Conservation (phyloP, 2,888 invertebrate genomes). For the Spialia ferax region DNA sequence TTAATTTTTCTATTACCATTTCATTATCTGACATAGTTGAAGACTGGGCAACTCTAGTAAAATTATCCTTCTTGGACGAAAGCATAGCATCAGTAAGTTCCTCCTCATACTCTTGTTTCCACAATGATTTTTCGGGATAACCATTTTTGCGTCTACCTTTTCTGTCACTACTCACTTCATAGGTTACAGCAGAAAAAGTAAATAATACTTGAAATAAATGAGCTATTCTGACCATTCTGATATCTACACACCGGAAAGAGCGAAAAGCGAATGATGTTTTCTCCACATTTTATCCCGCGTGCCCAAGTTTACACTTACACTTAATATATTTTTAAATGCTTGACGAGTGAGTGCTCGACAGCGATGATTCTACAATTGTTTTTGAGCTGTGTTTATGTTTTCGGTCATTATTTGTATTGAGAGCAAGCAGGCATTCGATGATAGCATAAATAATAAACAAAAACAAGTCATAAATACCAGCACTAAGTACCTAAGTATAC, state of each 20-base stretch:
- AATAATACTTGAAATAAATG: constrained; percentile 1
- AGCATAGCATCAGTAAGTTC: constrained; percentile 75
- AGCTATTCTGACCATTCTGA: constrained; percentile 27
- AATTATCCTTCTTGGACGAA: constrained; percentile 58
- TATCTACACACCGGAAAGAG: constrained; percentile 20
- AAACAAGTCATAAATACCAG: background rate
- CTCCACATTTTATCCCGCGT: constrained; percentile 52
- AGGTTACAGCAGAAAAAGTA: constrained; percentile 13
- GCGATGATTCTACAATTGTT: constrained; percentile 57
- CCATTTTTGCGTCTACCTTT: constrained; percentile 59
- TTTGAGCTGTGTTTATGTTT: constrained; percentile 54
- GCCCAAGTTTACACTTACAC: constrained; percentile 66
- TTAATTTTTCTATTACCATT: constrained; percentile 70
- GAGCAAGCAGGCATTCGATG: background rate
- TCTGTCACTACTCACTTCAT: constrained; percentile 17
- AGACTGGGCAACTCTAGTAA: constrained; percentile 61
- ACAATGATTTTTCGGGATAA: constrained; percentile 63
- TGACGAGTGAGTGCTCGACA: constrained; percentile 49
- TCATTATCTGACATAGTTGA: constrained; percentile 62
- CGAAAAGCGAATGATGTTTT: constrained; percentile 21
- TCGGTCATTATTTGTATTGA: background rate
- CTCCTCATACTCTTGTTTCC: constrained; percentile 78
- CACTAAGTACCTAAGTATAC: background rate
- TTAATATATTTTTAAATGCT: constrained; percentile 56
- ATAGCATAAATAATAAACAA: constrained; percentile 13